A percentile compares a stretch with the other conserved stretches of the same genome.
Conservation (phyloP, 2,797 vertebrate species). For the Galagoides demidoff region DNA sequence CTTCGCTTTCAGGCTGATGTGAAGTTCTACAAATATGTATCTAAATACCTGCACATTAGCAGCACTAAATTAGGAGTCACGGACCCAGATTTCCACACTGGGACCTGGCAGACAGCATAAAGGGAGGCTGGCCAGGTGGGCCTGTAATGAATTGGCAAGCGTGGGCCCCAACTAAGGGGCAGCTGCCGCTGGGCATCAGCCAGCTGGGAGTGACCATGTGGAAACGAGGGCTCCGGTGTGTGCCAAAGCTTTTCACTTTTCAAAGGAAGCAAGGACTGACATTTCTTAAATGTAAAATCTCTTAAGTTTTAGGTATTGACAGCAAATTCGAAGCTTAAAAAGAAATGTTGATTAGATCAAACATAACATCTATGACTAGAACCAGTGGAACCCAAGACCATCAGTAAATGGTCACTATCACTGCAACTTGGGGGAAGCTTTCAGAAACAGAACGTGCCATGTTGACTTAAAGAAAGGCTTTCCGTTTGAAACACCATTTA, state of each 20-base stretch:
- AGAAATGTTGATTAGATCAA: background rate
- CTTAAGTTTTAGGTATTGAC: background rate
- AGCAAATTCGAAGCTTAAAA: background rate
- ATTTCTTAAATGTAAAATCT: background rate
- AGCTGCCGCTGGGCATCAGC: conserved; percentile 10
- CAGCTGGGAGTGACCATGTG: conserved; percentile 65
- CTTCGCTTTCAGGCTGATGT: background rate
- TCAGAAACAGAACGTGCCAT: conserved; percentile 19
- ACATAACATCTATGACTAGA: background rate
- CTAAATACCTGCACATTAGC: background rate
- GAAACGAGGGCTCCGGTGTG: background rate
- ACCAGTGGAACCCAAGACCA: background rate
- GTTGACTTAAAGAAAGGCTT: background rate
- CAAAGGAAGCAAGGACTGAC: background rate
- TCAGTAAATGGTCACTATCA: background rate
- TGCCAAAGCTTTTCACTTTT: conserved; percentile 9
- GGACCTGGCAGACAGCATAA: background rate
- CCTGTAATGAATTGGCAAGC: conserved; percentile 59
- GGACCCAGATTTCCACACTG: background rate
- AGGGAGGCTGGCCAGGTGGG: conserved; percentile 55
- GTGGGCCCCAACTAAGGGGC: background rate
- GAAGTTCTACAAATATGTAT: background rate
- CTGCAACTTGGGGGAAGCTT: background rate
- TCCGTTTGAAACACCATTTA: background rate
- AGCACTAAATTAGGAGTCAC: background rate